Percentiles rank a stretch among this genome's conserved stretches.
Conservation (phyloP, 2,113 vertebrate genomes). For the Pollachius pollachius region DNA sequence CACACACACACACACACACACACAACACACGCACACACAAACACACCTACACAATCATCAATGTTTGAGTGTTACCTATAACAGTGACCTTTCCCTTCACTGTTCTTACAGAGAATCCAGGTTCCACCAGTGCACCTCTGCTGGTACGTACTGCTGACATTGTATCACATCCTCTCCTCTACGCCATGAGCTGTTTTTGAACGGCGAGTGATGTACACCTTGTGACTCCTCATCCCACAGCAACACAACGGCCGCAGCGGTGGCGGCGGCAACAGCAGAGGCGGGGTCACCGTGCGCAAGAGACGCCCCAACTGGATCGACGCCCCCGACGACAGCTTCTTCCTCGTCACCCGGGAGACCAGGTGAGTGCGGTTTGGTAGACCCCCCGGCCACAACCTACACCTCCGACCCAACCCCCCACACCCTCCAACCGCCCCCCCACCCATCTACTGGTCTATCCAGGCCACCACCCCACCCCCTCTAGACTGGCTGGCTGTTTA, state of each 20-base stretch:
- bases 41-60: constrained; percentile 24
- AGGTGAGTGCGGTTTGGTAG: constrained; percentile 76
- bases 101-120: constrained; percentile 78
- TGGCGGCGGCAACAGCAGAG: constrained; percentile 67
- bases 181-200: not conserved
- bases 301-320: constrained; percentile 88
- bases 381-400: not conserved
- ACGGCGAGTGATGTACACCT: too few relatives aligned
- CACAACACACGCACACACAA: constrained; percentile 1
- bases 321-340: constrained; percentile 88
- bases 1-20: constrained; percentile 24
- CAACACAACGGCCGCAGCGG: constrained; percentile 82
- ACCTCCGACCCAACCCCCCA: constrained; percentile 35
- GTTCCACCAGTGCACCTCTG: constrained; percentile 75
- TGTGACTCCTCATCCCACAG: constrained; percentile 19
- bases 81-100: constrained; percentile 26
- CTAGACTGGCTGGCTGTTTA: not conserved
- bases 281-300: constrained; percentile 83
- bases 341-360: constrained; percentile 88
- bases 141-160: constrained; percentile 71
- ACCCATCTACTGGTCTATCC: too few relatives aligned
- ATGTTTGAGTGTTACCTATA: constrained; percentile 10
- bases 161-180: not conserved
- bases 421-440: constrained; percentile 5
- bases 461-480: not conserved